Percentiles rank a stretch among this genome's conserved stretches.
Evolutionary conservation across 2,113 vertebrate genomes (phyloP).

Genomic region (Hemichromis elongatus): DNA sequence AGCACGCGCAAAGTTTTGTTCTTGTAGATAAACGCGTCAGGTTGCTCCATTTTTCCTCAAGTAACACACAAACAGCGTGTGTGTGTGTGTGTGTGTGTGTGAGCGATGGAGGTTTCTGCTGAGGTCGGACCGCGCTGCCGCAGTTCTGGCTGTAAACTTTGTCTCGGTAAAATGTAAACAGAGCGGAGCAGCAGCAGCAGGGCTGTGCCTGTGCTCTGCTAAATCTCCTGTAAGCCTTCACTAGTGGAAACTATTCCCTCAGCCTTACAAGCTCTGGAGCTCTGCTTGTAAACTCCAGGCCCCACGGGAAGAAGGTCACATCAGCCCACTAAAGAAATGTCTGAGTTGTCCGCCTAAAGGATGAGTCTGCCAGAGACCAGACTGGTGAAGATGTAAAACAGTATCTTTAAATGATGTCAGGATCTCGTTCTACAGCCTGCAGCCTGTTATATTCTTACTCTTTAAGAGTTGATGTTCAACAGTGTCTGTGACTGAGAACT

Average conservation of each 20-base stretch:
- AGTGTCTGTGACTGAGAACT: neutral
- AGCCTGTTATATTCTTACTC: neutral
- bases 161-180: conserved; percentile 52
- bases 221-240: neutral
- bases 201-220: neutral
- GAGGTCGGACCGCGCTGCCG: conserved; percentile 9
- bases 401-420: neutral
- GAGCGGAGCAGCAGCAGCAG: conserved; percentile 18
- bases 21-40: neutral
- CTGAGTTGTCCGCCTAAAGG: neutral
- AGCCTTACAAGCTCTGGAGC: conserved; percentile 35
- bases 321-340: conserved; percentile 2
- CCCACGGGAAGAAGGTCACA: conserved; percentile 61
- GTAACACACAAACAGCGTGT: neutral
- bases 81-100: neutral
- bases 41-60: neutral
- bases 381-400: neutral
- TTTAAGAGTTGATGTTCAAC: neutral
- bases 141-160: conserved; percentile 47
- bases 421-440: neutral
- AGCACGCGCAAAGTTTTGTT: neutral
- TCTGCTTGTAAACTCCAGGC: conserved; percentile 54
- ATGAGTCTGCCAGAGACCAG: neutral
- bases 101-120: neutral
- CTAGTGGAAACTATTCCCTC: conserved; percentile 53